These are phyloP conservation scores for Phylloscopus collybita DNA, from an alignment of 2,797 vertebrate genomes.

Conservation along the genomic window DNA sequence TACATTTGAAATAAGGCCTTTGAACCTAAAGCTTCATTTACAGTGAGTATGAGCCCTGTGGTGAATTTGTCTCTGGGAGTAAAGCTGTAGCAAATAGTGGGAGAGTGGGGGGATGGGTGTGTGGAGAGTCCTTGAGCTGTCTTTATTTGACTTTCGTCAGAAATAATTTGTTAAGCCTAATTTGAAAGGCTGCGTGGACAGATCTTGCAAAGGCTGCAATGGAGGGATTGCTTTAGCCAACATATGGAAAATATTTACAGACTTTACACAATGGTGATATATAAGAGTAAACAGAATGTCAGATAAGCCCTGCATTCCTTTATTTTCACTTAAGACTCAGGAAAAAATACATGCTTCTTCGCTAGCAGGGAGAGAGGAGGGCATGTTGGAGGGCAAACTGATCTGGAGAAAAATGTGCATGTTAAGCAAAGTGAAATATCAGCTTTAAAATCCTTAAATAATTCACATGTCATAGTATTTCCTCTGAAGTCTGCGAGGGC, in stretches of 20 bases:
- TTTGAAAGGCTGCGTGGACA: neutral
- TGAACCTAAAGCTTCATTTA: neutral
- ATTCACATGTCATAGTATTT: neutral
- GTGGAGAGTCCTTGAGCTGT: neutral
- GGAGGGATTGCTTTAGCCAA: conserved; percentile 36
- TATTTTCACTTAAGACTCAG: conserved; percentile 21
- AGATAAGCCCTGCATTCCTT: conserved; percentile 54
- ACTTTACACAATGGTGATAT: conserved; percentile 17
- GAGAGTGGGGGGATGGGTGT: neutral
- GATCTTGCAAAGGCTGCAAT: neutral
- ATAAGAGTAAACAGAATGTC: conserved; percentile 49
- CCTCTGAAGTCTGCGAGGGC: neutral
- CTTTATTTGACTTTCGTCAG: neutral
- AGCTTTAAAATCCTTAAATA: conserved; percentile 1
- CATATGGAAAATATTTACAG: conserved; percentile 56
- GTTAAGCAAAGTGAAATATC: neutral
- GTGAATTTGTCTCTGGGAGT: neutral
- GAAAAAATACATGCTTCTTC: neutral
- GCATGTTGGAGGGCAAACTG: neutral
- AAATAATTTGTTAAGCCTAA: neutral
- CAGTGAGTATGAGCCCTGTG: neutral
- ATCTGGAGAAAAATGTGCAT: neutral
- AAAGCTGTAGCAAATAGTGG: neutral
- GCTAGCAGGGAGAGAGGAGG: neutral
- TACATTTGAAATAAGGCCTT: neutral